Base-by-base conservation (phyloP, 2,797 vertebrate species). In the Catamblyrhynchus diadema region DNA sequence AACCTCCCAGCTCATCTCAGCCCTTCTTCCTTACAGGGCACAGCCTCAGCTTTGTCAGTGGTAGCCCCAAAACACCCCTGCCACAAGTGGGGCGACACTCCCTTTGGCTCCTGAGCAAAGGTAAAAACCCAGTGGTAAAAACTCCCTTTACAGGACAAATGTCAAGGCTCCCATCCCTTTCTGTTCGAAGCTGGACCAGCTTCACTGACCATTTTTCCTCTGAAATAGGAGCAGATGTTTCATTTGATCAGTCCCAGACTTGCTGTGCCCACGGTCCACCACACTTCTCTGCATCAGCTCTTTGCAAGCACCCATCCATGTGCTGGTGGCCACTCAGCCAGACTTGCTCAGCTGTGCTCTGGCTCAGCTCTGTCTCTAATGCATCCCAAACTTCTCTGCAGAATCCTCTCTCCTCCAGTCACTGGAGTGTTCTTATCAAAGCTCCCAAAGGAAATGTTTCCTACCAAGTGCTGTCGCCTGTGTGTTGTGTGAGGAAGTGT, bases 341-440 rank as follows among this genome's bases (percentile, higher is more conserved):
- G n/a, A 4, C 32, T 15, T 23, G 24, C 35, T 64, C 47, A 14
- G 0, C 18, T 39, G 66, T 73, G 35, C 35, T 91, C 44, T 3
- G 1, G 19, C 5, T 2, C 57, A 59, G 30, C 18, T 44, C 64
- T 0, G 1, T 41, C 62, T 56, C 51, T 44, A 25, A 33, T 3
- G 21, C 5, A 4, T 53, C 84, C 71, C 42, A 21, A 5, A 35
- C 48, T 56, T 56, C 64, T 56, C 78, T 24, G 37, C 1, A 2
- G 22, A 19, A 47, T 60, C 60, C 59, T 72, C 10, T 1, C n/a
- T 65, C 17, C 37, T 77, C 79, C 2, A 2, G 14, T 32, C 3
- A 1, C 61, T 15, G 24, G 15, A 33, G 22, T 57, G 84, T 48
- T 71, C 8, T 30, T 66, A 23, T 33, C 44, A 28, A 80, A 56